Percentiles rank a stretch among this genome's conserved stretches.
phyloP scores from a whole-genome alignment of 2,113 vertebrate genomes.

The Etheostoma cragini region DNA sequence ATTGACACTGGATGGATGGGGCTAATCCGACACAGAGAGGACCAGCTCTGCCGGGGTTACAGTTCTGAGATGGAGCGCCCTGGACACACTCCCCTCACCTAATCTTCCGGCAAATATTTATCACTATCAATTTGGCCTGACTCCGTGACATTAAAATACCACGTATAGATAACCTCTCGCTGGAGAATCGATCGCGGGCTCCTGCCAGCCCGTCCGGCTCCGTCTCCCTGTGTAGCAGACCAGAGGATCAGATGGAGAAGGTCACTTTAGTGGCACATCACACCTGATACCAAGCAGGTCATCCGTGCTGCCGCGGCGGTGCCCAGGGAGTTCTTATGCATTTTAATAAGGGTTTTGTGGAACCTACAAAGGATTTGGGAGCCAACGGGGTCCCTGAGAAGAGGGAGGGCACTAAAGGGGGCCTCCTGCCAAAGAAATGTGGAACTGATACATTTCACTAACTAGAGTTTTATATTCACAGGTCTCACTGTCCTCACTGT shows the following conservation, averaged over 20 bases:
- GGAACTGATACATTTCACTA: not conserved
- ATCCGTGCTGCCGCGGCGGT: slow-evolving; percentile 39
- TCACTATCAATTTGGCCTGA: slow-evolving; percentile 96
- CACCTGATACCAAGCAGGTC: slow-evolving; percentile 71
- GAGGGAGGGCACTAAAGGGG: not conserved
- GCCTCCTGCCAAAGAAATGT: not conserved
- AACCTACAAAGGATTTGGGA: not conserved
- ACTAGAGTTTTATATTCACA: not conserved
- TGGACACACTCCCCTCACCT: slow-evolving; percentile 93
- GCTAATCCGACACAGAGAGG: slow-evolving; percentile 97
- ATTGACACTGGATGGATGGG: slow-evolving; percentile 99
- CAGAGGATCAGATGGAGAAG: slow-evolving; percentile 68
- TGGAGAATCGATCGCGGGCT: slow-evolving; percentile 75
- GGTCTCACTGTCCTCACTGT: not conserved
- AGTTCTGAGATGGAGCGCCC: slow-evolving; percentile 92
- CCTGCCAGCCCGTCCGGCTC: slow-evolving; percentile 34
- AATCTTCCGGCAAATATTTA: slow-evolving; percentile 99
- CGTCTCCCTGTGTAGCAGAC: slow-evolving; percentile 50
- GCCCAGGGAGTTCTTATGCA: slow-evolving; percentile 51
- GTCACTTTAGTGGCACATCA: slow-evolving; percentile 65
- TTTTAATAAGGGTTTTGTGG: slow-evolving; percentile 51
- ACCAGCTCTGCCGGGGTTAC: slow-evolving; percentile 95
- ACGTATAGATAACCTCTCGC: slow-evolving; percentile 81
- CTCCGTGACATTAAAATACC: slow-evolving; percentile 85
- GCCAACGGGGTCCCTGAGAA: slow-evolving; percentile 12